phyloP scores from a whole-genome alignment of 2,888 invertebrate species.

The Invenusta paracnida region DNA sequence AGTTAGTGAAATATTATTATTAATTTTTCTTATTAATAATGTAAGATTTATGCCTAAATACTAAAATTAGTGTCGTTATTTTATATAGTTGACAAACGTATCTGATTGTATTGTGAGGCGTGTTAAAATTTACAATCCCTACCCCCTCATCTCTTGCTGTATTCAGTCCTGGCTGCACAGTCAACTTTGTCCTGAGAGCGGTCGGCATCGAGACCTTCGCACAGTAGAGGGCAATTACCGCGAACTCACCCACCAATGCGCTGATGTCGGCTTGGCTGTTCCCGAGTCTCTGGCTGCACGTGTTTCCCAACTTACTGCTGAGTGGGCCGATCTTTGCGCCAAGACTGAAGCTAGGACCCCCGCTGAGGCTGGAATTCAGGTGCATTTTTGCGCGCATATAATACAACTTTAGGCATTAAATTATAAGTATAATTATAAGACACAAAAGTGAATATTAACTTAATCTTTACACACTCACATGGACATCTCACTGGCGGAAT shows the following conservation, averaged over 20 bases:
- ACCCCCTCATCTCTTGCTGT: not conserved
- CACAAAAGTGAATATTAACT: too few species aligned
- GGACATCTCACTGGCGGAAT: too few species aligned
- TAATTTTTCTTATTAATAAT: too few species aligned
- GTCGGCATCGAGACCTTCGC: not conserved
- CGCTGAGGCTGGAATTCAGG: not conserved
- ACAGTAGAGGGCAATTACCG: constrained; percentile 12
- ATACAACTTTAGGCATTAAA: too few species aligned
- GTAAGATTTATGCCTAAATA: too few species aligned
- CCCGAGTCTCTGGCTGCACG: not conserved
- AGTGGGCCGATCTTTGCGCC: not conserved
- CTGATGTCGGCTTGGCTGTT: not conserved
- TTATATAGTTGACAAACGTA: too few species aligned
- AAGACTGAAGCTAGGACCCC: not conserved
- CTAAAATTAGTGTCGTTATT: too few species aligned
- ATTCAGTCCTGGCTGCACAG: not conserved
- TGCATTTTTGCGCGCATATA: not conserved
- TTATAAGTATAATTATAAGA: too few species aligned
- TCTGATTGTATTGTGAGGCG: too few species aligned
- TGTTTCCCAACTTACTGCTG: not conserved
- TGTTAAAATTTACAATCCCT: too few species aligned
- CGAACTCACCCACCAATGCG: not conserved
- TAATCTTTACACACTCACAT: too few species aligned
- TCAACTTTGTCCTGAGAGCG: not conserved
- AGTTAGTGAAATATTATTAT: too few species aligned